A percentile compares a stretch with the other conserved stretches of the same genome.
Evolutionary conservation across 2,888 invertebrate species (phyloP).

Genomic region (Eretmocerus hayati): DNA sequence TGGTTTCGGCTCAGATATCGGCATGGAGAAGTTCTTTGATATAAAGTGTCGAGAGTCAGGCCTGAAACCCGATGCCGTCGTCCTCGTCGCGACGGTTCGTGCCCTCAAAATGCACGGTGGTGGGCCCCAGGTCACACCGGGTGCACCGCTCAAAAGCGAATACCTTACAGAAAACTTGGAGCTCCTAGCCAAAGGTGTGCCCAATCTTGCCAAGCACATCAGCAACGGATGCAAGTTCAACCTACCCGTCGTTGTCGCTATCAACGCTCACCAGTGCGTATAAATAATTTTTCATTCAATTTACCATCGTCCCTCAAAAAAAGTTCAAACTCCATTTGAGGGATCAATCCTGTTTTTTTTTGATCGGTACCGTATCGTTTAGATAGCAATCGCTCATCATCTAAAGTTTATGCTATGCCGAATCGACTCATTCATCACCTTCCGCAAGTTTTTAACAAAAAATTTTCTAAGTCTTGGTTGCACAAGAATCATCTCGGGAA

Average conservation of each 20-base stretch:
- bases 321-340: too few species aligned
- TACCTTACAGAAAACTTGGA: constrained; percentile 85
- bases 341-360: too few species aligned
- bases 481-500: too few species aligned
- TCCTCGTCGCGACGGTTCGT: constrained; percentile 86
- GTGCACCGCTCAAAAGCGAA: constrained; percentile 73
- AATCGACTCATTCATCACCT: too few species aligned
- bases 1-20: constrained; percentile 98
- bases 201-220: constrained; percentile 89
- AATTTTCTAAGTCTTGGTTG: too few species aligned
- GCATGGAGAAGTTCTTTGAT: constrained; percentile 96
- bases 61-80: constrained; percentile 77
- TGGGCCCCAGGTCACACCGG: constrained; percentile 81
- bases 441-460: too few species aligned
- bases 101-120: constrained; percentile 99
- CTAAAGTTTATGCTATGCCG: too few species aligned
- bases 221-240: constrained; percentile 84
- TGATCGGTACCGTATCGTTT: too few species aligned
- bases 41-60: constrained; percentile 92
- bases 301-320: too few species aligned
- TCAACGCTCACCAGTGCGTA: constrained; percentile 77
- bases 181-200: constrained; percentile 75
- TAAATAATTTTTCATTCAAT: constrained; percentile 22
- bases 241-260: constrained; percentile 88
- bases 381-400: too few species aligned